Conservation (phyloP, 2,888 invertebrate genomes). For the Dione vanillae region DNA sequence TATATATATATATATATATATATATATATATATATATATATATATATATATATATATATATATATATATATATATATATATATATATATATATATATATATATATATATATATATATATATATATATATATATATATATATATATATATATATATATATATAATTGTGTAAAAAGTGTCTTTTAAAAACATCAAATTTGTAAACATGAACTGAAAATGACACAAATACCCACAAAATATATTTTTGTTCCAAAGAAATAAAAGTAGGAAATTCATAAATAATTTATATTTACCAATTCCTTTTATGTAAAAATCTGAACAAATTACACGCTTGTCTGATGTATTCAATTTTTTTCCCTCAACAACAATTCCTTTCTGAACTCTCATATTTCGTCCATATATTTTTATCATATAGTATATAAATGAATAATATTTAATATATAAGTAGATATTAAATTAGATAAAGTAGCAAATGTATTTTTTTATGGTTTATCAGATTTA, state of each 20-base stretch:
- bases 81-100: no score
- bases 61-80: no score
- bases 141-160: no score
- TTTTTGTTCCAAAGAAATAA: neutral
- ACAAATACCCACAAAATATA: neutral
- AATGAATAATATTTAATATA: neutral
- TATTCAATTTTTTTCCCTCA: constrained; percentile 5
- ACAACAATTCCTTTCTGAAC: neutral
- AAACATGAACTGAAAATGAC: no score
- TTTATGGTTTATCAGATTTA: no score
- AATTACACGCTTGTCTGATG: constrained; percentile 15
- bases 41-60: no score
- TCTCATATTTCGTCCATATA: neutral
- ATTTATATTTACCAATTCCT: neutral
- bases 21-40: no score
- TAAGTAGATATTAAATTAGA: neutral
- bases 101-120: no score
- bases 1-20: neutral
- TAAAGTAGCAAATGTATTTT: neutral
- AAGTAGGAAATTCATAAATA: neutral
- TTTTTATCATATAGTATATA: neutral
- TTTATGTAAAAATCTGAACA: constrained; percentile 1
- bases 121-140: no score
- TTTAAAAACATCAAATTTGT: no score
- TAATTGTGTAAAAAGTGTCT: no score